These are phyloP conservation scores for Crypturellus tataupa DNA, from an alignment of 2,797 vertebrate genomes.

Conservation along the genomic window DNA sequence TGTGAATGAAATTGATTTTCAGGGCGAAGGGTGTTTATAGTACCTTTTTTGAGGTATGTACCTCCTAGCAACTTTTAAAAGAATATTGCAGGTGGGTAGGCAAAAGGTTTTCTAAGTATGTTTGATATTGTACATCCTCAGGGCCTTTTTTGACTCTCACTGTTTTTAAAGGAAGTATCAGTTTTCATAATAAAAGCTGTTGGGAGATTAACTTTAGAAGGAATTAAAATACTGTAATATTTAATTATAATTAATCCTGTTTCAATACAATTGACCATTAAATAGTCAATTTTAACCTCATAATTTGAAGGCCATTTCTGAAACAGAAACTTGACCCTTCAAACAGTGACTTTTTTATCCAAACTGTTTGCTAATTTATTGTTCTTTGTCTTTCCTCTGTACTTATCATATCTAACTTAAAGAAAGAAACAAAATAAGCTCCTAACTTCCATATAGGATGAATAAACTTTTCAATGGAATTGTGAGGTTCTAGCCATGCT, in stretches of 20 bases:
- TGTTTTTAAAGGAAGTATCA: slow-evolving; percentile 55
- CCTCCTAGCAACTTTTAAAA: not conserved
- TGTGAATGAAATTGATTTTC: not conserved
- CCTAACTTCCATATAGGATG: not conserved
- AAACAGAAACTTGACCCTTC: not conserved
- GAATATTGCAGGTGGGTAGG: not conserved
- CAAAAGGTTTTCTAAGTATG: slow-evolving; percentile 6
- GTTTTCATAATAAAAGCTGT: slow-evolving; percentile 43
- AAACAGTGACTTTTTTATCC: not conserved
- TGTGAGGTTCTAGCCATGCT: not conserved
- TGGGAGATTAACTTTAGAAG: slow-evolving; percentile 56
- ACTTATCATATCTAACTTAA: not conserved
- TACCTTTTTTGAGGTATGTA: not conserved
- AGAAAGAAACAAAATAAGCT: not conserved
- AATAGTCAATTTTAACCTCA: slow-evolving; percentile 21
- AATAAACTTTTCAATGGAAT: not conserved
- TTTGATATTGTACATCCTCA: slow-evolving; percentile 34
- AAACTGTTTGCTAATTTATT: not conserved
- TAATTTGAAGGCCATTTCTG: not conserved
- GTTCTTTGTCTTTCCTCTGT: not conserved
- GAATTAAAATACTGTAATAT: slow-evolving; percentile 18
- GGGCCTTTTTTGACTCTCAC: slow-evolving; percentile 15
- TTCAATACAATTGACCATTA: slow-evolving; percentile 34
- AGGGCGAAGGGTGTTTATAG: not conserved
- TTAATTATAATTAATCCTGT: slow-evolving; percentile 31